phyloP scores from a whole-genome alignment of 2,113 vertebrate genomes.

The Cephalopterus ornatus region DNA sequence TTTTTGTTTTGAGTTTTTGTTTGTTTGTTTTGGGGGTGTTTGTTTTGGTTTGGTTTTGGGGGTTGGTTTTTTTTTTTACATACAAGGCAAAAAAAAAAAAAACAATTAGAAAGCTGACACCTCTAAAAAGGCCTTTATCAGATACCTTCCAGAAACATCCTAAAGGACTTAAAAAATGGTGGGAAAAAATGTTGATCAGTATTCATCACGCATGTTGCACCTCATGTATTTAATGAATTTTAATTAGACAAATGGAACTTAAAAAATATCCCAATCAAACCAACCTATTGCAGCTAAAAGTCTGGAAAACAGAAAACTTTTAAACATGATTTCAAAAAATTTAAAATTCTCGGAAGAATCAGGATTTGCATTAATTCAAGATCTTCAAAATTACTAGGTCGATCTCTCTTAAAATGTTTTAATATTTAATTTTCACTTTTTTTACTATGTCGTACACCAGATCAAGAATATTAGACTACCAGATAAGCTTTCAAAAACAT shows the following conservation, averaged over 20 bases:
- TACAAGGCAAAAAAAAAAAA: background rate
- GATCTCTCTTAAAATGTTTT: background rate
- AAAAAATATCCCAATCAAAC: background rate
- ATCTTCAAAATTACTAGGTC: background rate
- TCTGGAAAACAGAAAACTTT: background rate
- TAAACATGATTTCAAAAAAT: background rate
- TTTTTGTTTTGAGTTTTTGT: too few relatives aligned
- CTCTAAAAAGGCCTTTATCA: background rate
- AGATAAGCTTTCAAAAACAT: background rate
- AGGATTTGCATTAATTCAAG: background rate
- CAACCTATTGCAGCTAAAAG: background rate
- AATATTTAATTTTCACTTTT: background rate
- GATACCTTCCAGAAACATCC: background rate
- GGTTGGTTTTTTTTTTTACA: too few relatives aligned
- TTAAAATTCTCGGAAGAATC: background rate
- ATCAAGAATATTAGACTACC: background rate
- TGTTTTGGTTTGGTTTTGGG: too few relatives aligned
- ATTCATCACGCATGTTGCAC: background rate
- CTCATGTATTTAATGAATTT: fast-evolving
- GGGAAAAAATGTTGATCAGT: background rate
- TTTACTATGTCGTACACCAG: background rate
- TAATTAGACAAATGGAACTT: background rate
- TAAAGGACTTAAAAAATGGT: background rate
- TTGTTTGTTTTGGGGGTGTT: too few relatives aligned
- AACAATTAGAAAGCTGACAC: background rate